Evolutionary conservation across 2,797 vertebrate genomes (phyloP), one percentile per base, ranked within the genome.

Genomic region (Cirrhinus molitorella): DNA sequence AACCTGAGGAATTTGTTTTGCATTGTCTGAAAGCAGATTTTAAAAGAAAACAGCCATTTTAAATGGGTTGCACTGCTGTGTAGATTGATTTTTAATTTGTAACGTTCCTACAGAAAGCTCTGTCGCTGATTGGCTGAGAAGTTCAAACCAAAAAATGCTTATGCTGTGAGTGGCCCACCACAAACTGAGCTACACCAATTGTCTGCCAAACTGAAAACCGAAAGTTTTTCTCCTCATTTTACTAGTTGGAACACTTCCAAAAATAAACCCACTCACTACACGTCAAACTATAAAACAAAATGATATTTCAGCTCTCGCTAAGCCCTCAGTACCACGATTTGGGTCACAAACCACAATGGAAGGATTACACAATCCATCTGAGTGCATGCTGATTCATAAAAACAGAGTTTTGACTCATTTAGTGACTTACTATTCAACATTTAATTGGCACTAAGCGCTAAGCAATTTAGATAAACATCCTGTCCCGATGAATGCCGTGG

Each of bases 91-190:
- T 88, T 87, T 88, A 89, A 89, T 86, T 68, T 53, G 47, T 53
- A 84, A 84, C 51, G 82, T 84, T 81, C 81, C 81, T 84, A 45
- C 87, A 85, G 80, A 81, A 76, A 55, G 45, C 79, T 73, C 63
- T 31, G 77, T 66, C 45, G 34, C 82, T 87, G 82, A 88, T 85
- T 88, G 85, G 87, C 73, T 88, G 79, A 71, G 71, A 70, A 83
- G 82, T 86, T 89, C 84, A 87, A 89, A 89, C 84, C 80, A 79
- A 88, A 88, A 88, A 89, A 89, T 88, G 87, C 87, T 74, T 83
- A 45, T 72, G 80, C 79, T 85, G 83, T 86, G 83, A 89, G 85
- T 86, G 85, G 88, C 67, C 84, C 74, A 83, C 85, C 88, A 81
- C 84, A 88, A 88, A 86, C 23, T 37, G 53, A 81, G 67, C 71